Conservation (phyloP, 2,797 vertebrate genomes). For the Scomberomorus guttatus region DNA sequence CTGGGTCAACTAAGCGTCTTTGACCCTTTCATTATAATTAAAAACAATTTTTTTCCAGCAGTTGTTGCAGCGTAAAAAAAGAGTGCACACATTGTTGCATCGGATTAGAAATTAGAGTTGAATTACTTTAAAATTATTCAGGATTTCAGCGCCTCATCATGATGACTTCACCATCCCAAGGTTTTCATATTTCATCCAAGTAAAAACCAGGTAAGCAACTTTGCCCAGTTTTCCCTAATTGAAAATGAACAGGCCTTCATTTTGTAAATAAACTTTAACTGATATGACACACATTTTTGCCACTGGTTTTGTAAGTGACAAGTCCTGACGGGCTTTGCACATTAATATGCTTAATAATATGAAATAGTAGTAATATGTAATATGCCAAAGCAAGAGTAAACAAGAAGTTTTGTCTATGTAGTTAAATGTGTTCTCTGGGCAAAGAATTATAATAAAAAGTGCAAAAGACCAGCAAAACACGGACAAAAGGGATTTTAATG, state of each 20-base stretch:
- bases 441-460: not conserved
- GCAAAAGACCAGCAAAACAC: not conserved
- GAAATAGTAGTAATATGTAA: not conserved
- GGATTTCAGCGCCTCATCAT: not conserved
- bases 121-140: not conserved
- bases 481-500: not conserved
- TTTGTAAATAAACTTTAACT: not conserved
- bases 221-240: not conserved
- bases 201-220: not conserved
- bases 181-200: conserved; percentile 8
- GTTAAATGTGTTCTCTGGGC: not conserved
- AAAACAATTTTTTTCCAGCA: not conserved
- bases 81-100: not conserved
- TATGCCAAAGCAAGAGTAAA: no score
- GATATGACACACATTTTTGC: not conserved
- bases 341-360: not conserved
- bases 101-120: not conserved
- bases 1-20: not conserved
- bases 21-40: not conserved
- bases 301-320: not conserved
- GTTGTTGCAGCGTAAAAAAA: not conserved
- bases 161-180: conserved; percentile 4
- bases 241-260: not conserved
- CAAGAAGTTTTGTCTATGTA: not conserved
- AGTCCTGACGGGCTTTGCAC: not conserved